Evolutionary conservation across 2,113 vertebrate genomes (phyloP).

Genomic region (Pimephales promelas): DNA sequence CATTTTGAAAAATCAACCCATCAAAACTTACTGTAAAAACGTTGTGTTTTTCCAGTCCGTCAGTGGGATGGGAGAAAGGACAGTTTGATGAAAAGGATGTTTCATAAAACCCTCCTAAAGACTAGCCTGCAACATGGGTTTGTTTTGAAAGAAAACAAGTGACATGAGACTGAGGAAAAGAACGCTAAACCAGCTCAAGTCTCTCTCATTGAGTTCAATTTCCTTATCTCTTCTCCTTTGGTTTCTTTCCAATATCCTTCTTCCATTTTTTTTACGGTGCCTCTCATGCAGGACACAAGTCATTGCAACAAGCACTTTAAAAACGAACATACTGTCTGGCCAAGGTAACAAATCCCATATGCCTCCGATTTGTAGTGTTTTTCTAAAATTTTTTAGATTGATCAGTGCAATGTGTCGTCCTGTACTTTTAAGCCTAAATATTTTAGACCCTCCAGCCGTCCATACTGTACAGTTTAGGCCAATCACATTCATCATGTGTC

Average conservation of each 20-base stretch:
- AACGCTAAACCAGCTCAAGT: constrained; percentile 52
- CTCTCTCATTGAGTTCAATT: constrained; percentile 67
- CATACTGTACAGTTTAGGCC: constrained; percentile 44
- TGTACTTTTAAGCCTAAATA: constrained; percentile 42
- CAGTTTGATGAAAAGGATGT: constrained; percentile 53
- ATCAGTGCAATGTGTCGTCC: constrained; percentile 53
- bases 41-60: neutral
- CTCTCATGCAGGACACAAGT: constrained; percentile 46
- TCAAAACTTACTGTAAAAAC: constrained; percentile 1
- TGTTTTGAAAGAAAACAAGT: constrained; percentile 71
- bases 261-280: constrained; percentile 31
- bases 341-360: constrained; percentile 71
- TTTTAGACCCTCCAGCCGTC: constrained; percentile 19
- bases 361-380: constrained; percentile 56
- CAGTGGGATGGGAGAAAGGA: neutral
- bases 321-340: constrained; percentile 61
- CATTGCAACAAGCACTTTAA: constrained; percentile 63
- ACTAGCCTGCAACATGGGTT: constrained; percentile 48
- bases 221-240: constrained; percentile 73
- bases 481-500: constrained; percentile 44
- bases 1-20: constrained; percentile 34
- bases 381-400: constrained; percentile 53
- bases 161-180: constrained; percentile 66
- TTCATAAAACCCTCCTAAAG: constrained; percentile 66
- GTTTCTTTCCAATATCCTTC: constrained; percentile 70